Evolutionary conservation across 2,113 vertebrate species (phyloP), one percentile per base, ranked within the genome.

Genomic region (Atractosteus spatula): DNA sequence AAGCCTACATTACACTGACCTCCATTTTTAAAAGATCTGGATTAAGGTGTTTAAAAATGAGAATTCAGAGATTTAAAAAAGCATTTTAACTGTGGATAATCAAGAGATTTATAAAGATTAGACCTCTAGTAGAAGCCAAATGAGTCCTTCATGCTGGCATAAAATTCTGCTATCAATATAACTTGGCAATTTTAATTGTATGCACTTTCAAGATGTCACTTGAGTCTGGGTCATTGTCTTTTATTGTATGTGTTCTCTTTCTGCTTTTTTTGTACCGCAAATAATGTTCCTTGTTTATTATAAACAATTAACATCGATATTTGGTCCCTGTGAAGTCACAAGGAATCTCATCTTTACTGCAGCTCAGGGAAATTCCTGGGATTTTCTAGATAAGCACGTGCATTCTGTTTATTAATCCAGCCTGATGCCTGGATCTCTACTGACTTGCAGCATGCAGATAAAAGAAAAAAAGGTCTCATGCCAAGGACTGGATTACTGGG

Each of bases 341-440:
- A 74, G 68, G 59, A n/a, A 64, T 82, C 79, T 77, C 83, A 79
- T 73, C 68, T 8, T 67, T 73, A 12, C 66, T 62, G 78, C 75
- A 66, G 76, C 79, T 85, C 75, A 78, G 84, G 88, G 83, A 86
- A 85, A 75, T 78, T 78, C 71, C 78, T 83, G 84, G 68, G 41
- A 74, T 70, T 59, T 76, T 78, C 67, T 76, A 78, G 81, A 80
- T 72, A 83, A 82, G 74, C 64, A 79, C 67, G 43, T 73, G 66
- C 72, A 71, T 42, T 8, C 41, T 1, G 41, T 41, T 64, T 56
- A 66, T 10, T 62, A 72, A 72, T 67, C 64, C 54, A 43, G 41
- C 41, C 59, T 42, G 54, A 42, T 65, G 61, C 29, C 57, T 47
- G 54, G 12, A 57, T 71, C 44, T 73, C 29, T 57, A 42, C 45